phyloP scores from a whole-genome alignment of 2,888 invertebrate genomes.

The Zygaena filipendulae region DNA sequence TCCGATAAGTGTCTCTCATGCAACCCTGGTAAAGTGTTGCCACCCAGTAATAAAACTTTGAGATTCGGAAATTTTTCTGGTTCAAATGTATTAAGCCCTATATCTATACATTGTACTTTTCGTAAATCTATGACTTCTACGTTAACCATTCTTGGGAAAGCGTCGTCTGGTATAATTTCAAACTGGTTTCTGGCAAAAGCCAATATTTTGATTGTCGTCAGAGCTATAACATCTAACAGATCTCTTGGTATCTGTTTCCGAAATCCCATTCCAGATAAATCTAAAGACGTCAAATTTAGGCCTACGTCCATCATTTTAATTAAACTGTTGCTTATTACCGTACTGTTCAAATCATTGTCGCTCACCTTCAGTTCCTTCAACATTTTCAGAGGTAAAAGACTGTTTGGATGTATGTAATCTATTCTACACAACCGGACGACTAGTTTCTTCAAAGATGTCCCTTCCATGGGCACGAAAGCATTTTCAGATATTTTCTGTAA shows the following conservation, averaged over 20 bases:
- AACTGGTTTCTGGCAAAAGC: constrained; percentile 66
- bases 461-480: constrained; percentile 55
- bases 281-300: constrained; percentile 53
- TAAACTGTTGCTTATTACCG: constrained; percentile 48
- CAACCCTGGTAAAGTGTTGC: constrained; percentile 63
- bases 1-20: constrained; percentile 56
- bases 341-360: constrained; percentile 60
- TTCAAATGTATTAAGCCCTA: constrained; percentile 56
- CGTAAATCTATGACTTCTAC: constrained; percentile 66
- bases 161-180: constrained; percentile 53
- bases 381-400: constrained; percentile 50
- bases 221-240: constrained; percentile 57
- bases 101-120: constrained; percentile 51
- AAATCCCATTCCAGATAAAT: constrained; percentile 64
- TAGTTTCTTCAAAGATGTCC: constrained; percentile 46
- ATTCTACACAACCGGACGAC: constrained; percentile 63
- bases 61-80: constrained; percentile 58
- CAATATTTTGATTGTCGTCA: constrained; percentile 54
- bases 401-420: constrained; percentile 58
- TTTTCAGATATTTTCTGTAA: constrained; percentile 46
- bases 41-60: constrained; percentile 53
- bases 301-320: constrained; percentile 29
- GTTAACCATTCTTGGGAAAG: constrained; percentile 66
- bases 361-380: constrained; percentile 56
- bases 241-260: constrained; percentile 53